These are phyloP conservation scores for Urocolius indicus DNA, from an alignment of 2,113 vertebrate species.

Conservation along the genomic window DNA sequence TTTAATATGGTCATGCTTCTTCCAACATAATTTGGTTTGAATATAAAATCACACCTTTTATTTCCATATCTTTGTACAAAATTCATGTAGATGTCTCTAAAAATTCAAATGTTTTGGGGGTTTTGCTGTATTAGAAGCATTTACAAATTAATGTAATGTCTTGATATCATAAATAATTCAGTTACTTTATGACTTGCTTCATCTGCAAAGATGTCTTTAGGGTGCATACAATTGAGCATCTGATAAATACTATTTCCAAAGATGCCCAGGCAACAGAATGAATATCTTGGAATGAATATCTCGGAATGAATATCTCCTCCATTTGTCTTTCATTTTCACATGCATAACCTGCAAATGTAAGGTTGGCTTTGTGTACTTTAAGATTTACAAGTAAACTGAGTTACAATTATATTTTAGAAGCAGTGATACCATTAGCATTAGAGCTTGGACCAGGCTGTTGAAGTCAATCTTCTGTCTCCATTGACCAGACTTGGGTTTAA, in stretches of 20 bases:
- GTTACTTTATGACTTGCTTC: background rate
- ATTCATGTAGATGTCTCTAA: background rate
- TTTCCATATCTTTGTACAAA: background rate
- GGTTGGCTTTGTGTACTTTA: background rate
- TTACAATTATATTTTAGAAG: background rate
- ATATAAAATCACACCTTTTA: background rate
- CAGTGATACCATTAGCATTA: background rate
- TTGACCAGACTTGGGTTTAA: background rate
- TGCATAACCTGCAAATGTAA: background rate
- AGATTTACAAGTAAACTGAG: background rate
- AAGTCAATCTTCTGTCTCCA: background rate
- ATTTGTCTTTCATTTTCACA: background rate
- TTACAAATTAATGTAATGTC: background rate
- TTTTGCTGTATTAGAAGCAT: background rate
- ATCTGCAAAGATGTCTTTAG: background rate
- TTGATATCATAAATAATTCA: background rate
- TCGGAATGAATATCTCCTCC: background rate
- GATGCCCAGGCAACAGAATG: background rate
- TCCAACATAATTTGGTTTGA: background rate
- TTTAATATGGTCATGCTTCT: background rate
- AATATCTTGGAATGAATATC: background rate
- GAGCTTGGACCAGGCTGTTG: background rate
- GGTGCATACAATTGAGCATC: fast-evolving
- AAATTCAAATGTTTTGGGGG: fast-evolving
- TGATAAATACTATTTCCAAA: background rate